Percentiles rank a stretch among this genome's conserved stretches.
phyloP scores from a whole-genome alignment of 2,797 vertebrate genomes.

The Typhlichthys eigenmanni region DNA sequence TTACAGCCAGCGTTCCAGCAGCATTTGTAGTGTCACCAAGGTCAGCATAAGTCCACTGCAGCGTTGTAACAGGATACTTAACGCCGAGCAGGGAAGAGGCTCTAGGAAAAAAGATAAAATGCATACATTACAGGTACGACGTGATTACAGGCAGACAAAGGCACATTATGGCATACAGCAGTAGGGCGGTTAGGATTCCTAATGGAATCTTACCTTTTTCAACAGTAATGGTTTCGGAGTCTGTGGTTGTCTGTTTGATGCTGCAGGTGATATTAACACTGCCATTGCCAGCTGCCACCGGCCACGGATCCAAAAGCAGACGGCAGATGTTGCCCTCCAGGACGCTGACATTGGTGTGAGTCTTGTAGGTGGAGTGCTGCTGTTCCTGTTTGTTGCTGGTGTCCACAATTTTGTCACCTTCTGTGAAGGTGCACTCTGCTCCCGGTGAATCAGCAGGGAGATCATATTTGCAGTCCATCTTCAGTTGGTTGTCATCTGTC shows the following conservation, averaged over 20 bases:
- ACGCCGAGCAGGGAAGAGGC: constrained; percentile 63
- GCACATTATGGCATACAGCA: neutral
- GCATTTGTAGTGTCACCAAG: constrained; percentile 62
- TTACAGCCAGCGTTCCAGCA: constrained; percentile 67
- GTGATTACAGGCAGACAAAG: neutral
- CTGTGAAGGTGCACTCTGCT: constrained; percentile 63
- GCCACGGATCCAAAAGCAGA: constrained; percentile 58
- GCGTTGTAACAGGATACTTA: constrained; percentile 69
- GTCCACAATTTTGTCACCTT: constrained; percentile 59
- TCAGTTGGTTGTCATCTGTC: constrained; percentile 57
- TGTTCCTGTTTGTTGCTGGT: constrained; percentile 45
- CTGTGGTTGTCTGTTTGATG: constrained; percentile 43
- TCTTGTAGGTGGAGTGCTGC: constrained; percentile 60
- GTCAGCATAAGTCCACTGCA: constrained; percentile 68
- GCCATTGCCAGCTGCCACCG: constrained; percentile 22
- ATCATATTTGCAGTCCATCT: constrained; percentile 68
- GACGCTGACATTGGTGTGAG: constrained; percentile 50
- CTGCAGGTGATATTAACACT: constrained; percentile 69
- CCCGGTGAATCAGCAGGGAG: constrained; percentile 37
- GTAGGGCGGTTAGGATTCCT: neutral
- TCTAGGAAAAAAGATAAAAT: constrained; percentile 15
- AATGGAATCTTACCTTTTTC: constrained; percentile 70
- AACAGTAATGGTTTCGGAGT: constrained; percentile 37
- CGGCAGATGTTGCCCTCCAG: constrained; percentile 55
- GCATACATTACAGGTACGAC: neutral